A percentile compares a stretch with the other conserved stretches of the same genome.
phyloP scores from a whole-genome alignment of 1,140 invertebrate species.

The Acromyrmex heyeri region DNA sequence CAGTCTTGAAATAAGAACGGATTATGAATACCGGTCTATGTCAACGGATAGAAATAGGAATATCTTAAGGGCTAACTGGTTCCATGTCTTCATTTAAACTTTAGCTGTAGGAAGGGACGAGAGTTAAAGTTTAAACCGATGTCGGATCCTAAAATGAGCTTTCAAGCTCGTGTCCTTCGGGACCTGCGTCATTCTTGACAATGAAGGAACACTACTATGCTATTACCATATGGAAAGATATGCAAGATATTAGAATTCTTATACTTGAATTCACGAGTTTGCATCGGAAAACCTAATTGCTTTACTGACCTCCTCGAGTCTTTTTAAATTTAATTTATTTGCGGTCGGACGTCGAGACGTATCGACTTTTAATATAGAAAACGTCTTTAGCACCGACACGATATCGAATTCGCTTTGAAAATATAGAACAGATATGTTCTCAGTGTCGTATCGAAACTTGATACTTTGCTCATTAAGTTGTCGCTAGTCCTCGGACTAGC shows the following conservation, averaged over 20 bases:
- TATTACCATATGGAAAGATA: background rate
- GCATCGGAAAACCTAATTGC: background rate
- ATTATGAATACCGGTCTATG: too few relatives aligned
- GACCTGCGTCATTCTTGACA: constrained; percentile 19
- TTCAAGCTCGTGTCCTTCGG: background rate
- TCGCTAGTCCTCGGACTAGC: background rate
- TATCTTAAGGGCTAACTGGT: background rate
- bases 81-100: background rate
- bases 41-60: background rate
- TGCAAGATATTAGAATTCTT: background rate
- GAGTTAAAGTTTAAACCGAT: constrained; percentile 13
- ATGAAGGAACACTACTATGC: background rate
- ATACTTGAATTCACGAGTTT: background rate
- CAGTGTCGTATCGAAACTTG: background rate
- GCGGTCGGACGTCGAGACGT: background rate
- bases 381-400: background rate
- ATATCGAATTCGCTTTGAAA: constrained; percentile 3
- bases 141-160: constrained; percentile 14
- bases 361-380: background rate
- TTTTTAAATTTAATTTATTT: background rate
- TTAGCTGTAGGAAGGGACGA: background rate
- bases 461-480: constrained; percentile 8
- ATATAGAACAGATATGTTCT: background rate
- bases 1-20: too few relatives aligned
- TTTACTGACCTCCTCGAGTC: background rate